Evolutionary conservation across 2,888 invertebrate genomes (phyloP), one percentile per base, ranked within the genome.

Genomic region (Acanthoscelides obtectus): DNA sequence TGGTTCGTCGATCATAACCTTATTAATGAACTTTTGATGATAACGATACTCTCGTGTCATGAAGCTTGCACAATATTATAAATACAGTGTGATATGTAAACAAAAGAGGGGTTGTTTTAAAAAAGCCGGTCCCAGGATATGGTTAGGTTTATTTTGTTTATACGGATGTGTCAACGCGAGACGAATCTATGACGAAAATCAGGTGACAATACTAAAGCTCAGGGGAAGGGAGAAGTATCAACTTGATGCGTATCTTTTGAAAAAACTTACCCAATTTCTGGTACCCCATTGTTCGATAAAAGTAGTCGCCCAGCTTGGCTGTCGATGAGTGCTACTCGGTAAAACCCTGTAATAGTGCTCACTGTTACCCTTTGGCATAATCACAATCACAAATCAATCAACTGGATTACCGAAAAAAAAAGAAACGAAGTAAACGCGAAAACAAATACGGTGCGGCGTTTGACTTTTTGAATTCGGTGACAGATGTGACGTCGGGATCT

Each of bases 311-410:
- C 79, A 79, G 22, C 66, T 25, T 5, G 74, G 72, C 20, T 67
- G 70, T 22, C 73, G 70, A 22, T 72, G 74, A 64, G 69, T 69
- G 20, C 70, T 71, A 69, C 69, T 72, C 22, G 75, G 74, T 21
- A 72, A 74, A 67, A 77, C 77, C 76, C 78, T 78, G 75, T 68
- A 78, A 77, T 79, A 78, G 68, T 77, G 73, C 73, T 75, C 75
- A 70, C 74, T 74, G 68, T 76, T 77, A 76, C 74, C 45, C 76
- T 74, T 77, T 68, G 75, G 76, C 79, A 79, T 79, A 75, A 74
- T 75, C 45, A 45, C 45, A 45, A 76, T 75, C 77, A 72, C 72
- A 75, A 73, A 72, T 72, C 75, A 74, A 73, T 70, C 70, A 22
- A 64, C 71, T 67, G 45, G 66, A 66, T 72, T 66, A 74, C 68